Conservation (phyloP, 2,797 vertebrate genomes). For the Tenualosa thibaudeaui region DNA sequence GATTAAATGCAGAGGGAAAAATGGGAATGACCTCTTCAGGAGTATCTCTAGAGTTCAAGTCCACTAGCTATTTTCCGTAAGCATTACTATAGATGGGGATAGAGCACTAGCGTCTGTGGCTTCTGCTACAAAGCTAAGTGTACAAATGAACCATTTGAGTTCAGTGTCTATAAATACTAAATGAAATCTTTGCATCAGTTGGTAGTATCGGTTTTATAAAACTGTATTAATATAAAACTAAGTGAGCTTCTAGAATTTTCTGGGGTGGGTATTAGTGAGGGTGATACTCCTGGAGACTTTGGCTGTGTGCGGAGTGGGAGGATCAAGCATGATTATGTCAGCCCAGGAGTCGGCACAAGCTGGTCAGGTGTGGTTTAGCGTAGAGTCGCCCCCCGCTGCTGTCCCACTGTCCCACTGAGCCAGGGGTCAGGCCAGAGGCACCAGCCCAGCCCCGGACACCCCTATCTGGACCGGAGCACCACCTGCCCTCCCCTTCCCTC, state of each 20-base stretch:
- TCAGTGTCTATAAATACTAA: not conserved
- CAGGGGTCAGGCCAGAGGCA: conserved; percentile 70
- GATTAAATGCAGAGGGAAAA: conserved; percentile 10
- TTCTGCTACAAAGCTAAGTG: too few relatives aligned
- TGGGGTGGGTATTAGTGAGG: not conserved
- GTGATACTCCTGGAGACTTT: conserved; percentile 68
- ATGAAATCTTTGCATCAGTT: not conserved
- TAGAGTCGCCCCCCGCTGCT: conserved; percentile 64
- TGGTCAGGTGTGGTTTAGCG: conserved; percentile 50
- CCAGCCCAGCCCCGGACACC: conserved; percentile 50
- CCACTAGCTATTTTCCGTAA: conserved; percentile 36
- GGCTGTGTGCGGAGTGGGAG: conserved; percentile 49
- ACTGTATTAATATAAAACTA: not conserved
- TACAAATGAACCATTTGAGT: not conserved
- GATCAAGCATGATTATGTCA: conserved; percentile 56
- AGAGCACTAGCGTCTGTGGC: not conserved
- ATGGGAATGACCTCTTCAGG: conserved; percentile 70
- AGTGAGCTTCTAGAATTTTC: not conserved
- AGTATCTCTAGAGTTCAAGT: conserved; percentile 54
- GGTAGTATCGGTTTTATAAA: not conserved
- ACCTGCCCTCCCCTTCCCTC: not conserved
- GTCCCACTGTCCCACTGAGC: conserved; percentile 77
- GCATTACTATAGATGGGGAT: not conserved
- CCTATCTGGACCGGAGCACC: not conserved
- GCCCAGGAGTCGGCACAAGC: conserved; percentile 61